A percentile compares a stretch with the other conserved stretches of the same genome.
Conservation (phyloP, 2,113 vertebrate genomes). For the Aegithalos caudatus region DNA sequence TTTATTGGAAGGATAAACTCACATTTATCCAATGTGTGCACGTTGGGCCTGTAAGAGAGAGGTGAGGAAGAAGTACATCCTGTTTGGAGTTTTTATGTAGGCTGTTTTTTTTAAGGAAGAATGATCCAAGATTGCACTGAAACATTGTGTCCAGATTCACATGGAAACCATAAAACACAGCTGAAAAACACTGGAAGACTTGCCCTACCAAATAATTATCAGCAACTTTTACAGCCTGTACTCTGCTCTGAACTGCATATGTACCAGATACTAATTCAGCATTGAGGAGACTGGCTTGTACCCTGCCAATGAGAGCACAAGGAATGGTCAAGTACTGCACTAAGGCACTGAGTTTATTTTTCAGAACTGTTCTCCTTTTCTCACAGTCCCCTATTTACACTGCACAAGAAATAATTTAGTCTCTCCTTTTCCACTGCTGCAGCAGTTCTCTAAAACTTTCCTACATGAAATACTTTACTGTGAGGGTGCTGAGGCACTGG, state of each 20-base stretch:
- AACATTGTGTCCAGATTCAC: background rate
- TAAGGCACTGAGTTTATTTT: background rate
- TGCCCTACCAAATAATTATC: background rate
- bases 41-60: background rate
- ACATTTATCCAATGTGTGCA: background rate
- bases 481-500: background rate
- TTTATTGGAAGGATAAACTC: background rate
- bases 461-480: background rate
- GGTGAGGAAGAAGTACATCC: background rate
- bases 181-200: background rate
- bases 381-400: background rate
- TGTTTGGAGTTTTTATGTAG: background rate
- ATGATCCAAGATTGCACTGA: background rate
- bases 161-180: background rate
- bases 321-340: background rate
- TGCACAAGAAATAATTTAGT: background rate
- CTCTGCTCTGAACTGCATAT: background rate
- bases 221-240: background rate
- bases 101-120: background rate
- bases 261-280: background rate
- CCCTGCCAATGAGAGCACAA: fast-evolving
- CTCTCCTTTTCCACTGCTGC: background rate
- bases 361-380: background rate
- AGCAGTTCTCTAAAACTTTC: background rate
- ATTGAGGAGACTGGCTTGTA: background rate